Base-by-base conservation (phyloP, 2,113 vertebrate genomes). In the Ia io region DNA sequence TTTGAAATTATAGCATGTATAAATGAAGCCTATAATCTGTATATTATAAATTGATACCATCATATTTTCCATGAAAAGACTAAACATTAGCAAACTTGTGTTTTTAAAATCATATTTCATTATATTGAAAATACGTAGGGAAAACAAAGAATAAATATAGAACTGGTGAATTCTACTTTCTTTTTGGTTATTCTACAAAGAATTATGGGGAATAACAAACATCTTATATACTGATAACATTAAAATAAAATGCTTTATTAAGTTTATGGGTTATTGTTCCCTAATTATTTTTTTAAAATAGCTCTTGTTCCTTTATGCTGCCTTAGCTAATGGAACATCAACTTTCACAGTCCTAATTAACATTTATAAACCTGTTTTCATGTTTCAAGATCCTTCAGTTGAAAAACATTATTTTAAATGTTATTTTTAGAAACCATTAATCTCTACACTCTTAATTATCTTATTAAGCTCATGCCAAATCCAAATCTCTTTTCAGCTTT, bases 271-370 rank as follows among this genome's bases (percentile, higher is more conserved):
- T 91, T 77, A 95, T 74, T 71, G 56, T 79, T 47, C 56, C 90
- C 14, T 20, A 91, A 51, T 97, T 97, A 95, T 97, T 47, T 97
- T 63, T 67, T 67, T n/a, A 88, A 82, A 97, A 92, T 87, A 96
- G 44, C 78, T 97, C 69, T 11, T 79, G n/a, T 89, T 91, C 65
- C 70, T 91, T 47, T 59, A 67, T 95, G 70, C 78, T 95, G 85
- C 80, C 76, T 94, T 71, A 89, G 94, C 80, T 95, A 97, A 74
- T 96, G 79, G 89, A 86, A 91, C 67, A 9, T 44, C 88, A 97
- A 96, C 91, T 95, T 97, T 80, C 63, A 96, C 85, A 95, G 70
- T 40, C 94, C 97, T 96, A 97, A 97, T 97, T 97, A 97, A 97
- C 94, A 96, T 84, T 96, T 96, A 95, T 95, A 97, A 97, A 97